phyloP scores from a whole-genome alignment of 1,140 invertebrate species.

The Psix sp. region DNA sequence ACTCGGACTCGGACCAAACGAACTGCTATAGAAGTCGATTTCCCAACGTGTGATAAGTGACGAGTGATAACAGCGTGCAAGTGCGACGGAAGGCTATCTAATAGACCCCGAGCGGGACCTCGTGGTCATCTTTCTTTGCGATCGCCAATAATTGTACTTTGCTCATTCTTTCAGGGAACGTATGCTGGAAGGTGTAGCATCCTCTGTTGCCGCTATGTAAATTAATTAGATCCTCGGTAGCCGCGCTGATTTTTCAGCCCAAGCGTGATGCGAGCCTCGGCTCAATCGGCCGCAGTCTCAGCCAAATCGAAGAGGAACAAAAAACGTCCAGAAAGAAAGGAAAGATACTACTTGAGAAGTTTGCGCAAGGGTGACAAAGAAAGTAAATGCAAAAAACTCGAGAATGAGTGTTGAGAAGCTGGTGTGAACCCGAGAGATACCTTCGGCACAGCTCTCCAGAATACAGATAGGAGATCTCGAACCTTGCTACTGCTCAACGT shows the following conservation, averaged over 20 bases:
- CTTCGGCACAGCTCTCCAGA: constrained; percentile 56
- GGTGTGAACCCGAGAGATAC: constrained; percentile 62
- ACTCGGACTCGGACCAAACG: constrained; percentile 11
- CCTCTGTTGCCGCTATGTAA: constrained; percentile 68
- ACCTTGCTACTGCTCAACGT: constrained; percentile 59
- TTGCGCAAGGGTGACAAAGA: constrained; percentile 21
- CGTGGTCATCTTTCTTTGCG: constrained; percentile 51
- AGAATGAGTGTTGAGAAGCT: constrained; percentile 60
- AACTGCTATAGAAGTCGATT: constrained; percentile 29
- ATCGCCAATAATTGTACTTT: constrained; percentile 60
- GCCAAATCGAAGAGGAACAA: constrained; percentile 16
- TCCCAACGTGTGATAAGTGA: constrained; percentile 44
- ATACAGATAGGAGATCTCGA: constrained; percentile 70
- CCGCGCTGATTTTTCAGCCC: constrained; percentile 69
- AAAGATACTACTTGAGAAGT: constrained; percentile 19
- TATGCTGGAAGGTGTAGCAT: constrained; percentile 42
- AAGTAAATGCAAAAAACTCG: constrained; percentile 38
- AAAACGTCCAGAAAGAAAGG: constrained; percentile 23
- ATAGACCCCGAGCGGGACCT: constrained; percentile 36
- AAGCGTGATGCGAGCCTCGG: constrained; percentile 50
- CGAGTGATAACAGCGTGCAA: constrained; percentile 38
- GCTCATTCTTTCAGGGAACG: constrained; percentile 48
- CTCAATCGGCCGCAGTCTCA: constrained; percentile 30
- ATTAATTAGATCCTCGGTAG: constrained; percentile 74
- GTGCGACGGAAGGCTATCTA: constrained; percentile 49